Percentiles rank a stretch among this genome's conserved stretches.
These are phyloP conservation scores for Bombus pascuorum DNA, from an alignment of 1,140 invertebrate species.

Conservation along the genomic window DNA sequence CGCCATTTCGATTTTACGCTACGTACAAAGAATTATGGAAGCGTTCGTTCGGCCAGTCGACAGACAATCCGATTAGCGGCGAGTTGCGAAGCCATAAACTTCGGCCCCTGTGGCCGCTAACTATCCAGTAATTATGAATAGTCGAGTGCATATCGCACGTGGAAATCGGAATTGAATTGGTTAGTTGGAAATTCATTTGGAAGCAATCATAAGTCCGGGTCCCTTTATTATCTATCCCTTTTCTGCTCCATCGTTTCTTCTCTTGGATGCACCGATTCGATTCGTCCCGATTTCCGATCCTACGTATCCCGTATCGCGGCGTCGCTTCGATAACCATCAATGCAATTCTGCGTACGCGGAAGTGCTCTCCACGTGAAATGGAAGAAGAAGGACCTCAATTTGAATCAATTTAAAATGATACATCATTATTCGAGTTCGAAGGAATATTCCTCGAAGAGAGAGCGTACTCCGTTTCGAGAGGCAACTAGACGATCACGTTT, in stretches of 20 bases:
- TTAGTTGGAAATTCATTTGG: conserved; percentile 66
- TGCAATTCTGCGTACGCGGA: no score
- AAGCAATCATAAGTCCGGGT: conserved; percentile 59
- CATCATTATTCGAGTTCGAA: background rate
- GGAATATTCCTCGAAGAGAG: background rate
- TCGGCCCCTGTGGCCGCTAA: conserved; percentile 48
- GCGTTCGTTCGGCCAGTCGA: conserved; percentile 67
- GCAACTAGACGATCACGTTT: background rate
- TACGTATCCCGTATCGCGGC: background rate
- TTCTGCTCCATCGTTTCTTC: conserved; percentile 26
- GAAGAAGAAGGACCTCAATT: background rate
- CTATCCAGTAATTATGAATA: conserved; percentile 68
- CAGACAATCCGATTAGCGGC: conserved; percentile 73
- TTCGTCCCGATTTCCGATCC: background rate
- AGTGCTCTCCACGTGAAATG: background rate
- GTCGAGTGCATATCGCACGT: conserved; percentile 62
- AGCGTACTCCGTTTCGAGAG: no score
- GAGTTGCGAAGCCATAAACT: conserved; percentile 75
- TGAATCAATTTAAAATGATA: background rate
- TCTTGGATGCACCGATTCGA: background rate
- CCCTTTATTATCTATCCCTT: conserved; percentile 8
- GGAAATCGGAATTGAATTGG: conserved; percentile 61
- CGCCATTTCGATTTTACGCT: conserved; percentile 41
- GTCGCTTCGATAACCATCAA: background rate
- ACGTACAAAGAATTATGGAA: conserved; percentile 67